Conservation (phyloP, 2,113 vertebrate species). For the Campylomormyrus numenius region DNA sequence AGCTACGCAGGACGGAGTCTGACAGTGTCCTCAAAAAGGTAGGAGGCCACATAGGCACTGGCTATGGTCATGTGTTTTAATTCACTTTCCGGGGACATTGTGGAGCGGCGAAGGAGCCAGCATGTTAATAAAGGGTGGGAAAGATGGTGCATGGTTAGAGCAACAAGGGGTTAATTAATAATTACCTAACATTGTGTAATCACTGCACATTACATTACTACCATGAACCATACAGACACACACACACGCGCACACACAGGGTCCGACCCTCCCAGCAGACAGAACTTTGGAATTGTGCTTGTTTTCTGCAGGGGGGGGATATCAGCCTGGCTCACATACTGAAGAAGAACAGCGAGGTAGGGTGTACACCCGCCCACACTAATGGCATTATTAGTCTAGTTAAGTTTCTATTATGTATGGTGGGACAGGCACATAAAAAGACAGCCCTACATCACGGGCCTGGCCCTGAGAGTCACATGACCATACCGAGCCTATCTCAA, state of each 20-base stretch:
- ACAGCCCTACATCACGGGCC: background rate
- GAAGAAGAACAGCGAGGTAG: constrained; percentile 85
- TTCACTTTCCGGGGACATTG: background rate
- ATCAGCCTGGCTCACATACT: constrained; percentile 71
- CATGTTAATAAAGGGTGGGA: background rate
- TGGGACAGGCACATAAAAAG: background rate
- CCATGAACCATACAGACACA: background rate
- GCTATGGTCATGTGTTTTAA: background rate
- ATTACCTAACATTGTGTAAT: background rate
- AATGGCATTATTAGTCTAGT: background rate
- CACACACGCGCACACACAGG: background rate
- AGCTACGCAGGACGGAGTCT: constrained; percentile 83
- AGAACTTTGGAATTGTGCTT: constrained; percentile 31
- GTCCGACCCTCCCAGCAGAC: background rate
- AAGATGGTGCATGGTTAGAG: background rate
- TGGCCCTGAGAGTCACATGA: background rate
- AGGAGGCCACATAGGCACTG: background rate
- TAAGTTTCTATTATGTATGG: background rate
- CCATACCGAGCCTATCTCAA: background rate
- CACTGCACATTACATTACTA: background rate
- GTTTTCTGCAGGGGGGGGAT: constrained; percentile 67
- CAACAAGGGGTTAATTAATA: background rate
- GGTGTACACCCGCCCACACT: background rate
- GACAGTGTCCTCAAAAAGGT: constrained; percentile 89
- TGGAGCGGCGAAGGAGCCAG: background rate